Evolutionary conservation across 2,888 invertebrate species (phyloP).

Genomic region (Rotaria socialis): DNA sequence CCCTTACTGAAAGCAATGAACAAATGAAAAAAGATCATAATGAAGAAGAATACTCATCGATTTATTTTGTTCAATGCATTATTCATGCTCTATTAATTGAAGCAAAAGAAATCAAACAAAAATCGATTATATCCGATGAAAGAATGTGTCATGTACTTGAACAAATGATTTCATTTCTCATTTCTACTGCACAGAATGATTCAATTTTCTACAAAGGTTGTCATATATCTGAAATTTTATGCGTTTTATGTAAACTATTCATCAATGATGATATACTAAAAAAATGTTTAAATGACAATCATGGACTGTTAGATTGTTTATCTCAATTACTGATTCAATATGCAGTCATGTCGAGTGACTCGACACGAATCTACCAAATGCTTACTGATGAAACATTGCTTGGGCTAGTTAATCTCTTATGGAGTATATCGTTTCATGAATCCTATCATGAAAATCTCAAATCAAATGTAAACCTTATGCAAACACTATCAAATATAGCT

Average conservation of each 20-base stretch:
- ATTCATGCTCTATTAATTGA: not conserved
- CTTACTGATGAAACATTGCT: not conserved
- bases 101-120: not conserved
- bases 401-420: not conserved
- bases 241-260: not conserved
- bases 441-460: not conserved
- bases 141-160: not conserved
- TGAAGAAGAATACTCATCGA: not conserved
- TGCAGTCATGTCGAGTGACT: not conserved
- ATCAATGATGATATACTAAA: not conserved
- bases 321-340: not conserved
- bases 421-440: conserved; percentile 29
- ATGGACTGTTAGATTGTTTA: not conserved
- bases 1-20: not conserved
- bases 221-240: not conserved
- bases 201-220: not conserved
- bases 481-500: conserved; percentile 2
- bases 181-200: not conserved
- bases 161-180: not conserved
- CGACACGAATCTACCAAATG: not conserved
- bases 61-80: not conserved
- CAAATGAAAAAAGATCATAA: not conserved
- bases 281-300: not conserved
- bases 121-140: not conserved
- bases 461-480: not conserved